Base-by-base conservation (phyloP, 2,888 invertebrate genomes). In the Lasioglossum oenotherae region DNA sequence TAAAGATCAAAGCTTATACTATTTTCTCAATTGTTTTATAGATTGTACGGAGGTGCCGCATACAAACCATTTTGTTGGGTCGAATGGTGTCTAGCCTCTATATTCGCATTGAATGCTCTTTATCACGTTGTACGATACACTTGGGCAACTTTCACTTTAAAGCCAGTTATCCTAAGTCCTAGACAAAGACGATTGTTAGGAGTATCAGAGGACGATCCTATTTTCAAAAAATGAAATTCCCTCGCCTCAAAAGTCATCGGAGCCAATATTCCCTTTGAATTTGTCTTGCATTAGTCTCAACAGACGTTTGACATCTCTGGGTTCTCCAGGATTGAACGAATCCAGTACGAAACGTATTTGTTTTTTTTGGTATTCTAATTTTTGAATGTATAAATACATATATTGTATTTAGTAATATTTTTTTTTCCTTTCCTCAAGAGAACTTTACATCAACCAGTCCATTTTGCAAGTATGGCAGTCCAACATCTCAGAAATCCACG, bases 131-230 rank as follows among this genome's bases (percentile, higher is more conserved):
- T 93, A 35, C 95, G 94, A 89, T 96, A 96, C 90, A 91, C 95
- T 1, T 95, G 95, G 90, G 95, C 95, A 85, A 93, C 95, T 23
- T 93, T 96, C 16, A 95, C 87, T 74, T 88, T 94, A 75, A 94
- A 95, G 73, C 96, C 96, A 8, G 95, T 97, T 23, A 87, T 93
- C 2, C 95, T 96, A 1, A 96, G 96, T 23, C 93, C 95, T 14
- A 94, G 95, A 72, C 97, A 97, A 88, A 96, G 96, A 89, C 94
- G 95, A 88, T 93, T 97, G 27, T 93, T 97, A 23, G 96, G 96
- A 83, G 95, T 96, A 76, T 95, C 95, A 64, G 96, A 96, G 0
- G 92, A 94, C 41, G 94, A 94, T 88, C 93, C 94, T 0, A 44
- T 94, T 12, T 94, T 94, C 64, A 92, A 92, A 82, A 82, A 91